phyloP scores from a whole-genome alignment of 2,113 vertebrate species.

The Erythrolamprus reginae region DNA sequence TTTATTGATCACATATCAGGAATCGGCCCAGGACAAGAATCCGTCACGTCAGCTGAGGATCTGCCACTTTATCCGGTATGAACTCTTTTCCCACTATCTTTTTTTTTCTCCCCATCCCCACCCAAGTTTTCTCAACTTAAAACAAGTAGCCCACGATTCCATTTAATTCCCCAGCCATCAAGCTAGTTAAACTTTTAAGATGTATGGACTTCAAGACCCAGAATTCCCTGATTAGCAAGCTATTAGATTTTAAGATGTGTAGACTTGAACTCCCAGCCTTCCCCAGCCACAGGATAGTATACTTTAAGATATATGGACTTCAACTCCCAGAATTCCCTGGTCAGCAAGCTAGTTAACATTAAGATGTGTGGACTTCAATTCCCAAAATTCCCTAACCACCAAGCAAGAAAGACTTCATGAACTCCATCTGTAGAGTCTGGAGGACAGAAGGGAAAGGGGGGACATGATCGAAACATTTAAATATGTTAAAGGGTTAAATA shows the following conservation, averaged over 20 bases:
- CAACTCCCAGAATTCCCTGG: background rate
- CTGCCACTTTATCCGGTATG: slow-evolving; percentile 65
- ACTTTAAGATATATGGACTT: background rate
- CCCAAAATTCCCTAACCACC: too few species aligned
- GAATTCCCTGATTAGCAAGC: background rate
- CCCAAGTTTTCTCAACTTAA: background rate
- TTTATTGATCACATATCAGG: slow-evolving; percentile 50
- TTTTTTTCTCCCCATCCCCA: background rate
- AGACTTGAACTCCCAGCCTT: background rate
- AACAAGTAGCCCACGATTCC: background rate
- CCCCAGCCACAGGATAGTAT: background rate
- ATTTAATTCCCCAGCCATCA: background rate
- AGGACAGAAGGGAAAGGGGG: too few species aligned
- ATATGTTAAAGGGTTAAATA: too few species aligned
- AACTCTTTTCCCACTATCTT: background rate
- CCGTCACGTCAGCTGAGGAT: slow-evolving; percentile 50
- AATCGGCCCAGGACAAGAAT: slow-evolving; percentile 33
- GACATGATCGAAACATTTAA: too few species aligned
- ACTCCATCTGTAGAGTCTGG: too few species aligned
- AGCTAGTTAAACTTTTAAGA: background rate
- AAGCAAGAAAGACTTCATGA: too few species aligned
- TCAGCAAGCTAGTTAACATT: background rate
- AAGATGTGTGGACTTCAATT: background rate
- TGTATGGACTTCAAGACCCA: too few species aligned
- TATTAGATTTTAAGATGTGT: background rate